These are phyloP conservation scores for Coregonus clupeaformis DNA, from an alignment of 2,113 vertebrate species.

Conservation along the genomic window DNA sequence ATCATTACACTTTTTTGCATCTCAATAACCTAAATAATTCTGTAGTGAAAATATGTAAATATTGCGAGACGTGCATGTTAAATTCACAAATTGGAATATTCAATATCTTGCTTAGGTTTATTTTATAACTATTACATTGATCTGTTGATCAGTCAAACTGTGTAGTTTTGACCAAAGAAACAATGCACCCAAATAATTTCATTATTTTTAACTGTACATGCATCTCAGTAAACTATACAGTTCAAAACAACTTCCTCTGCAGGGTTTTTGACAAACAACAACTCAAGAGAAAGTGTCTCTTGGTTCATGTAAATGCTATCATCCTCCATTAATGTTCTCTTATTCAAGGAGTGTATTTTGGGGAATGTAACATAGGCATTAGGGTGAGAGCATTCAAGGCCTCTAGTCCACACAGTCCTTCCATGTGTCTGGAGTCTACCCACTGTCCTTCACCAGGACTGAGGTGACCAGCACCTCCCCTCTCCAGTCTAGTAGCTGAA, in stretches of 20 bases:
- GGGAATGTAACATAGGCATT: slow-evolving; percentile 46
- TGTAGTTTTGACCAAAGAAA: neutral
- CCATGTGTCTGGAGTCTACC: neutral
- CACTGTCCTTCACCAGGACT: slow-evolving; percentile 17
- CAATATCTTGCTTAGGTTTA: slow-evolving; percentile 60
- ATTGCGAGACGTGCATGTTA: slow-evolving; percentile 41
- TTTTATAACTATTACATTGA: neutral
- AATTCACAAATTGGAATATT: slow-evolving; percentile 27
- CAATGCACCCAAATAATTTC: neutral
- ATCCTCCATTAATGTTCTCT: slow-evolving; percentile 15
- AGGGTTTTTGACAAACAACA: slow-evolving; percentile 13
- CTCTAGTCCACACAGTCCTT: slow-evolving; percentile 10
- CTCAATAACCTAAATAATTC: neutral
- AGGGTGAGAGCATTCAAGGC: slow-evolving; percentile 36
- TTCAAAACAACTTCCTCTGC: neutral
- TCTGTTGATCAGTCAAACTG: neutral
- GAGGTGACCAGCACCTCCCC: slow-evolving; percentile 53
- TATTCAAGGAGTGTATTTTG: slow-evolving; percentile 12
- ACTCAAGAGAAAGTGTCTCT: neutral
- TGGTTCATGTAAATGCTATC: no score
- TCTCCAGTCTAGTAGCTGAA: slow-evolving; percentile 84
- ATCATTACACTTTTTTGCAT: neutral
- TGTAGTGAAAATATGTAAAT: neutral
- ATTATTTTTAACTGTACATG: neutral
- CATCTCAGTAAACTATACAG: neutral